A percentile compares a stretch with the other conserved stretches of the same genome.
Evolutionary conservation across 2,113 vertebrate genomes (phyloP).

Genomic region (Macrotis lagotis): DNA sequence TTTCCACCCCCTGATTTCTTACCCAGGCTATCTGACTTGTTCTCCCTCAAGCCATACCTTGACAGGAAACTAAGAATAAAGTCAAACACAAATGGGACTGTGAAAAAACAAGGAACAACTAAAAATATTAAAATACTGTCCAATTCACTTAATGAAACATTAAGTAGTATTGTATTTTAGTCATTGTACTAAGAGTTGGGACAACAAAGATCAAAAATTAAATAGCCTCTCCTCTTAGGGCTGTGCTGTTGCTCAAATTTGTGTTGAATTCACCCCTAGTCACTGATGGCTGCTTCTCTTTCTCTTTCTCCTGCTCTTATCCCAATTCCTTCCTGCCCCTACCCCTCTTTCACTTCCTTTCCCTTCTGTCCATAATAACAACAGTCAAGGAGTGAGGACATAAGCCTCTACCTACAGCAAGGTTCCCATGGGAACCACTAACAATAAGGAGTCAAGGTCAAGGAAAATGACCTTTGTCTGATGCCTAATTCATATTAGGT

Average conservation of each 20-base stretch:
- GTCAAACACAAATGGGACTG: too few species aligned
- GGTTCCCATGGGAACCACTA: neutral
- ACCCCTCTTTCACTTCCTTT: neutral
- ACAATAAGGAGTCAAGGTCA: neutral
- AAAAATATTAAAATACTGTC: too few species aligned
- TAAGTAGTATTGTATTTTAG: too few species aligned
- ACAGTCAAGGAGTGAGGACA: neutral
- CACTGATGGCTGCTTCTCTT: neutral
- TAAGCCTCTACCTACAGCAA: neutral
- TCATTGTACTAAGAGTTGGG: too few species aligned
- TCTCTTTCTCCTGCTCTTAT: neutral
- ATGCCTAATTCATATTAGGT: neutral
- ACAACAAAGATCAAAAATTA: too few species aligned
- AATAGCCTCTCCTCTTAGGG: too few species aligned
- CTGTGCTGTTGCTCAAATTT: neutral
- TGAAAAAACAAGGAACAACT: too few species aligned
- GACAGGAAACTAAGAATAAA: too few species aligned
- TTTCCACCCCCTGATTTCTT: too few species aligned
- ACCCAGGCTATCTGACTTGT: too few species aligned
- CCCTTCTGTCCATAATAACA: neutral
- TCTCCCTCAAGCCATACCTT: too few species aligned
- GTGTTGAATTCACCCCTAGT: neutral
- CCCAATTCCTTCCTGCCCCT: neutral
- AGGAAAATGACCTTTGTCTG: neutral
- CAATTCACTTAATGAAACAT: too few species aligned